Conservation (phyloP, 2,888 invertebrate species). For the Noctuana brunneofusca region DNA sequence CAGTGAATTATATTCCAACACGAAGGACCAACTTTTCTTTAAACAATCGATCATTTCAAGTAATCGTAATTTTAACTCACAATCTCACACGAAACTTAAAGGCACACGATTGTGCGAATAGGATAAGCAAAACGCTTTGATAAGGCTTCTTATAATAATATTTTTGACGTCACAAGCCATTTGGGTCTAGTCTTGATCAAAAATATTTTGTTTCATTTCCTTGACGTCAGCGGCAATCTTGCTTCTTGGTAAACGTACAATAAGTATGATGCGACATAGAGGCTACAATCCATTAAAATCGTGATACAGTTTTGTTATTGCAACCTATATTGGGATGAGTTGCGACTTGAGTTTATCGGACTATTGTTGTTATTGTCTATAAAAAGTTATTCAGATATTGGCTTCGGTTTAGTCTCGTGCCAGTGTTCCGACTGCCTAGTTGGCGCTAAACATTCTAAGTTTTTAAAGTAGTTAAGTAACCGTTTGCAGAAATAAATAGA, state of each 20-base stretch:
- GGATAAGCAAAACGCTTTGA: neutral
- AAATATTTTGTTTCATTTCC: constrained; percentile 23
- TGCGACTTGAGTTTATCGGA: constrained; percentile 19
- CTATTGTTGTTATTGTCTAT: constrained; percentile 28
- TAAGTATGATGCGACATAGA: constrained; percentile 1
- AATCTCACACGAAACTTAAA: neutral
- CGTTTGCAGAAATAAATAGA: neutral
- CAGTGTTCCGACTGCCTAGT: constrained; percentile 19
- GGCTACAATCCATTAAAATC: constrained; percentile 18
- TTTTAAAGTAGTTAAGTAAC: neutral
- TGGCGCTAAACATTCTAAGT: neutral
- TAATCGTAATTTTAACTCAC: neutral
- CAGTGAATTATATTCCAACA: no score
- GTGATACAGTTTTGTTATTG: constrained; percentile 22
- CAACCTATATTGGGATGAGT: constrained; percentile 17
- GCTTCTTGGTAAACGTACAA: neutral
- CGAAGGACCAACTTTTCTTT: neutral
- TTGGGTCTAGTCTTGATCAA: constrained; percentile 21
- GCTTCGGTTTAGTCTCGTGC: constrained; percentile 26
- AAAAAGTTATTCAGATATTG: constrained; percentile 22
- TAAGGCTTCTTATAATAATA: constrained; percentile 12
- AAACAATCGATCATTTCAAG: neutral
- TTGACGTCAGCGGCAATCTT: constrained; percentile 24
- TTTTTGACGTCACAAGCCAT: constrained; percentile 18
- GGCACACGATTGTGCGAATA: constrained; percentile 1